These are phyloP conservation scores for Nephrocerus scutellatus DNA, from an alignment of 2,888 invertebrate genomes.

Conservation along the genomic window DNA sequence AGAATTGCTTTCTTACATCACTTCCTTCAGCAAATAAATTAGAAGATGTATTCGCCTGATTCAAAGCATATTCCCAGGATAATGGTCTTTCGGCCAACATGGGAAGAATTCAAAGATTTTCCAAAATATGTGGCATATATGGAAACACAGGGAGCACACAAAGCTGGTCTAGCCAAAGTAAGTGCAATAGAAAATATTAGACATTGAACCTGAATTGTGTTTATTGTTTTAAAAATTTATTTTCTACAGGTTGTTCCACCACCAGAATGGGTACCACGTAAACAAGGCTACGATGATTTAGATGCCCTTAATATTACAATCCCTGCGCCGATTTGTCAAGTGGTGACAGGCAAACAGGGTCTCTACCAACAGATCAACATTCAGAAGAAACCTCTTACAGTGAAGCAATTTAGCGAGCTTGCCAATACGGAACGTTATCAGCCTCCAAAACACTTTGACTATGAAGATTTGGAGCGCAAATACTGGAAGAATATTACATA, in stretches of 20 bases:
- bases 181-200: conserved; percentile 16
- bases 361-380: conserved; percentile 95
- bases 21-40: too few species aligned
- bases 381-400: conserved; percentile 85
- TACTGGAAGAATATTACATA: conserved; percentile 99
- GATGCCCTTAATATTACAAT: conserved; percentile 77
- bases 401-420: conserved; percentile 79
- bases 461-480: conserved; percentile 84
- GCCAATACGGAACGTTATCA: conserved; percentile 70
- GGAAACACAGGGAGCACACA: conserved; percentile 89
- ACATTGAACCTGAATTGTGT: too few species aligned
- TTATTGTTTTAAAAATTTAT: conserved; percentile 5
- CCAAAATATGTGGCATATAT: conserved; percentile 82
- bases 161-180: conserved; percentile 90
- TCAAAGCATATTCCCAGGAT: conserved; percentile 44
- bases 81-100: conserved; percentile 79
- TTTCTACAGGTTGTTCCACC: conserved; percentile 78
- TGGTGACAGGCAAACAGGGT: conserved; percentile 91
- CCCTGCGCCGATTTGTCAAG: conserved; percentile 91
- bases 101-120: conserved; percentile 96
- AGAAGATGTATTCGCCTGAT: too few species aligned
- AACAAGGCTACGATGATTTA: conserved; percentile 72
- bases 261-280: conserved; percentile 87
- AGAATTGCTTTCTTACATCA: too few species aligned
- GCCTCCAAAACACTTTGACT: conserved; percentile 77